phyloP scores from a whole-genome alignment of 2,888 invertebrate species.

The Aleiodes leptofemur region DNA sequence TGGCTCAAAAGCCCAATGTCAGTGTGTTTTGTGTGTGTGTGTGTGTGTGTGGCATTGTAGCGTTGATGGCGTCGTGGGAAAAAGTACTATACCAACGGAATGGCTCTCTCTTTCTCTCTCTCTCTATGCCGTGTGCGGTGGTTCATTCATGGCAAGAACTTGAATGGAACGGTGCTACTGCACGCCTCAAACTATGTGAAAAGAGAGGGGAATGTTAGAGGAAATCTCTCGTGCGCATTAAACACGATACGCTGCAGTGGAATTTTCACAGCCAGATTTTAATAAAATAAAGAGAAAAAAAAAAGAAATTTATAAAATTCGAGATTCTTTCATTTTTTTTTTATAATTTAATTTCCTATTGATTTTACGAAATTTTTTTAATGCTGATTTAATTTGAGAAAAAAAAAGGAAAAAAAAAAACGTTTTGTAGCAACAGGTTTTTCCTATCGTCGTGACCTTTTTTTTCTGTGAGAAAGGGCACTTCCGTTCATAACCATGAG shows the following conservation, averaged over 20 bases:
- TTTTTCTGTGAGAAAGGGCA: conserved; percentile 25
- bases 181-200: conserved; percentile 3
- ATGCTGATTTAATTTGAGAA: too few relatives aligned
- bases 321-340: too few relatives aligned
- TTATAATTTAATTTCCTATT: conserved; percentile 1
- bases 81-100: conserved; percentile 61
- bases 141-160: conserved; percentile 65
- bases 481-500: conserved; percentile 8
- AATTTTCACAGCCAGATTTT: neutral
- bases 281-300: neutral
- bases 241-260: conserved; percentile 4
- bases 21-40: neutral
- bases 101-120: conserved; percentile 15
- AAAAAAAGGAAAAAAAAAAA: conserved; percentile 15
- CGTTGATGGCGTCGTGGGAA: conserved; percentile 54
- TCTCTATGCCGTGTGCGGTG: conserved; percentile 49
- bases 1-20: conserved; percentile 17
- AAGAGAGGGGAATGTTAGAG: conserved; percentile 17
- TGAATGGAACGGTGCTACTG: conserved; percentile 60
- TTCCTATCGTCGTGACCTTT: too few relatives aligned
- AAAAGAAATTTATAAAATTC: too few relatives aligned
- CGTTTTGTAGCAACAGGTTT: neutral
- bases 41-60: conserved; percentile 32
- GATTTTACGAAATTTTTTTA: too few relatives aligned
- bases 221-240: conserved; percentile 36